Evolutionary conservation across 2,113 vertebrate genomes (phyloP).

Genomic region (Sceloporus undulatus): DNA sequence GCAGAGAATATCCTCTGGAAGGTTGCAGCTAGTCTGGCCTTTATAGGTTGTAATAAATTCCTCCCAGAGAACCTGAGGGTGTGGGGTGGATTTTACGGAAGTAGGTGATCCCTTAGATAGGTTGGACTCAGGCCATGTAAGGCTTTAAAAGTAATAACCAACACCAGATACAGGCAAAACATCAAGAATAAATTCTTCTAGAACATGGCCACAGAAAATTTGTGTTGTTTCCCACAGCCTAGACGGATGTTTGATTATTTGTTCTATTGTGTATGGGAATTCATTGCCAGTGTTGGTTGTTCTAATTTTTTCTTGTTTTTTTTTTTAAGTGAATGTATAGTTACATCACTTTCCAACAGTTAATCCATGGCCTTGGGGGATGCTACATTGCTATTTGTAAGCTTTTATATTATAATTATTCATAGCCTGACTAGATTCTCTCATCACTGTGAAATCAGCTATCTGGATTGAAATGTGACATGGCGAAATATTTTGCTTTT

Average conservation of each 20-base stretch:
- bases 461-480: conserved; percentile 77
- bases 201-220: conserved; percentile 35
- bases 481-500: conserved; percentile 75
- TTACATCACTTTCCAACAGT: conserved; percentile 79
- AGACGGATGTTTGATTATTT: conserved; percentile 74
- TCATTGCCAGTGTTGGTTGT: conserved; percentile 77
- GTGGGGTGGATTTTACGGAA: too few relatives aligned
- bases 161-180: too few relatives aligned
- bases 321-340: conserved; percentile 81
- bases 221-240: conserved; percentile 80
- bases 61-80: too few relatives aligned
- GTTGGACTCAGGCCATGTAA: too few relatives aligned
- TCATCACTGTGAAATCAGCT: conserved; percentile 85
- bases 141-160: too few relatives aligned
- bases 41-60: too few relatives aligned
- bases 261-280: conserved; percentile 79
- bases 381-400: conserved; percentile 83
- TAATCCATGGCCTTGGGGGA: conserved; percentile 77
- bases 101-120: too few relatives aligned
- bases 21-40: too few relatives aligned
- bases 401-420: conserved; percentile 86
- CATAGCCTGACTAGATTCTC: conserved; percentile 80
- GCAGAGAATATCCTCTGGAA: too few relatives aligned
- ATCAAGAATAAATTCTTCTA: too few relatives aligned
- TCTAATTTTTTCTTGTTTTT: conserved; percentile 61